A percentile compares a stretch with the other conserved stretches of the same genome.
These are phyloP conservation scores for Drosophila murphyi DNA, from an alignment of 1,140 invertebrate genomes.

Conservation along the genomic window DNA sequence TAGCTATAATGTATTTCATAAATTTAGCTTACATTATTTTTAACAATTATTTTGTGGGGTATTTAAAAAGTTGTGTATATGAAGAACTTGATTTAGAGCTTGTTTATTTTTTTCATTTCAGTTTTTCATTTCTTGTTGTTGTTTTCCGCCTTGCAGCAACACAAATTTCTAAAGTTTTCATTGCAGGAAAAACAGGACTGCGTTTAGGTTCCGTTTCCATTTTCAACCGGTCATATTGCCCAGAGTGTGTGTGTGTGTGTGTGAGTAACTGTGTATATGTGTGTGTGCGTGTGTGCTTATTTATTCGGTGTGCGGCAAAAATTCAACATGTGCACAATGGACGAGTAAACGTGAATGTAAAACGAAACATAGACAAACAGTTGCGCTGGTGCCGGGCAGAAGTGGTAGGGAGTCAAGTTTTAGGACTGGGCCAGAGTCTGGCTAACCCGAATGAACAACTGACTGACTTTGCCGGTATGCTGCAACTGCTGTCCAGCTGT, in stretches of 20 bases:
- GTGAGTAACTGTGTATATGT: slow-evolving; percentile 4
- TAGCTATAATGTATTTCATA: too few relatives aligned
- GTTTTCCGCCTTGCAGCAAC: slow-evolving; percentile 34
- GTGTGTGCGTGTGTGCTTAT: slow-evolving; percentile 53
- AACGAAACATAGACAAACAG: slow-evolving; percentile 25
- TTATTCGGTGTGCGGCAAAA: slow-evolving; percentile 75
- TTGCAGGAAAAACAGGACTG: slow-evolving; percentile 74
- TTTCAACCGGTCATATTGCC: slow-evolving; percentile 37
- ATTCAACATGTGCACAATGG: slow-evolving; percentile 76
- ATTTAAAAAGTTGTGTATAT: background rate
- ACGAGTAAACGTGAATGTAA: slow-evolving; percentile 40
- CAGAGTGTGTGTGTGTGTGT: slow-evolving; percentile 18
- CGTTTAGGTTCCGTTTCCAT: slow-evolving; percentile 72
- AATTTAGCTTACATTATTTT: too few relatives aligned
- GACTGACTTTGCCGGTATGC: slow-evolving; percentile 53
- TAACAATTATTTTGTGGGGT: background rate
- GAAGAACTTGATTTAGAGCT: background rate
- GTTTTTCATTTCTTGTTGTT: slow-evolving; percentile 29
- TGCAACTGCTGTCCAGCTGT: slow-evolving; percentile 11
- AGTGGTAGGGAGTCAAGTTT: background rate
- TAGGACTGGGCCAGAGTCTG: slow-evolving; percentile 12
- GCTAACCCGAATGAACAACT: slow-evolving; percentile 36
- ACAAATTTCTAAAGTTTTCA: slow-evolving; percentile 68
- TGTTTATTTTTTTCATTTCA: slow-evolving; percentile 9
- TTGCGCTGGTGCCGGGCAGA: background rate